A percentile compares a stretch with the other conserved stretches of the same genome.
phyloP scores from a whole-genome alignment of 2,113 vertebrate genomes.

The Garra rufa region DNA sequence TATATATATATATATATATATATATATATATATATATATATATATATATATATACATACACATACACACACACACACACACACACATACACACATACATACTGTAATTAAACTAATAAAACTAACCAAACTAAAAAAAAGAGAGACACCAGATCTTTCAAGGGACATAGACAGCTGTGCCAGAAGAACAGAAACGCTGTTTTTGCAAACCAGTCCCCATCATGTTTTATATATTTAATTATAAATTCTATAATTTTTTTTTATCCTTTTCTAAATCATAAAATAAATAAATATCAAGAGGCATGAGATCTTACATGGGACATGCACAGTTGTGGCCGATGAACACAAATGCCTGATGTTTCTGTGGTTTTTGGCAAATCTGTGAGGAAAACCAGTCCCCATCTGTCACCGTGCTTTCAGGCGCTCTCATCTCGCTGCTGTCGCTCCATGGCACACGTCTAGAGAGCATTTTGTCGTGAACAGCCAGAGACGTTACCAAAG shows the following conservation, averaged over 20 bases:
- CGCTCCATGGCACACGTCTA: background rate
- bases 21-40: too few relatives aligned
- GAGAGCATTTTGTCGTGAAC: background rate
- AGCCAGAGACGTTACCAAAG: background rate
- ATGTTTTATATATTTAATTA: background rate
- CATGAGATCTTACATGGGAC: background rate
- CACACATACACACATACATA: too few relatives aligned
- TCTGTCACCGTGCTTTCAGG: conserved; percentile 4
- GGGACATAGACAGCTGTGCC: background rate
- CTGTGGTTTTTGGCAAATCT: background rate
- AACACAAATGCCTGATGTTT: conserved; percentile 1
- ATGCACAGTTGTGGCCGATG: background rate
- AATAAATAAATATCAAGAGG: background rate
- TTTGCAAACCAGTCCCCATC: background rate
- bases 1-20: too few relatives aligned
- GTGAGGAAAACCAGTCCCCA: background rate
- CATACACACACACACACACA: too few relatives aligned
- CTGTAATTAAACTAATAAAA: too few relatives aligned
- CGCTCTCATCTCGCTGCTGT: background rate
- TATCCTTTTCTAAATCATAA: background rate
- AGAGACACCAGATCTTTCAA: background rate
- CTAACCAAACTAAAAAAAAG: too few relatives aligned
- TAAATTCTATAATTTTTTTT: background rate
- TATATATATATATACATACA: too few relatives aligned
- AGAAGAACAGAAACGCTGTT: background rate